Conservation (phyloP, 2,113 vertebrate genomes). For the Piliocolobus tephrosceles region DNA sequence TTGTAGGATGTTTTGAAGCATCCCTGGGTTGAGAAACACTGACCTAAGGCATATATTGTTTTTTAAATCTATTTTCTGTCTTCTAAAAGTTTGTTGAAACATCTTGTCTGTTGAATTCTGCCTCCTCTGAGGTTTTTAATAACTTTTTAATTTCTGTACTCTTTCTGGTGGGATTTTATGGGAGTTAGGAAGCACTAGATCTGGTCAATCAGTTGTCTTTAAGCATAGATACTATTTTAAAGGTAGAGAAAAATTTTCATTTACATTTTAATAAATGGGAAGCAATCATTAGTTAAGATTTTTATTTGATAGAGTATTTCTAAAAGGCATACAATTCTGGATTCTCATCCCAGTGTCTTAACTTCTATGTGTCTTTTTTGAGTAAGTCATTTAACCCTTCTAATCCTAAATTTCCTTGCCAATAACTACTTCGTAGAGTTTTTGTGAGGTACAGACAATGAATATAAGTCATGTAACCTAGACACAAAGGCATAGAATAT, state of each 20-base stretch:
- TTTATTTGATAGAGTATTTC: not conserved
- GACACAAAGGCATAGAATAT: not conserved
- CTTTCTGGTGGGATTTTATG: slow-evolving; percentile 5
- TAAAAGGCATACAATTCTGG: not conserved
- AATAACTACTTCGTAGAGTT: not conserved
- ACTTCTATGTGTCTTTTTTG: not conserved
- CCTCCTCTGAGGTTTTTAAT: not conserved
- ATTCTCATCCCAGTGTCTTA: not conserved
- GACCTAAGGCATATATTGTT: not conserved
- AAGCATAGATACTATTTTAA: slow-evolving; percentile 23
- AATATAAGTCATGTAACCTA: not conserved
- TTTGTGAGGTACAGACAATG: not conserved
- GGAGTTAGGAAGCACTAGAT: not conserved
- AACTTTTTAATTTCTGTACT: not conserved
- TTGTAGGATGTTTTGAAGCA: not conserved
- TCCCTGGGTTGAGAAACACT: not conserved
- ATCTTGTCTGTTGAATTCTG: not conserved
- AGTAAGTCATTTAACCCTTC: not conserved
- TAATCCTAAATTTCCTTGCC: not conserved
- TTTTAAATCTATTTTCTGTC: not conserved
- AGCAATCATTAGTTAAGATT: not conserved
- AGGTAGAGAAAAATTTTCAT: not conserved
- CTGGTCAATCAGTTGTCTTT: slow-evolving; percentile 3
- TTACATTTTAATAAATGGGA: not conserved
- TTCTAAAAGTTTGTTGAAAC: not conserved